A percentile compares a stretch with the other conserved stretches of the same genome.
phyloP scores from a whole-genome alignment of 1,140 invertebrate species.

The Venustaconcha ellipsiformis region DNA sequence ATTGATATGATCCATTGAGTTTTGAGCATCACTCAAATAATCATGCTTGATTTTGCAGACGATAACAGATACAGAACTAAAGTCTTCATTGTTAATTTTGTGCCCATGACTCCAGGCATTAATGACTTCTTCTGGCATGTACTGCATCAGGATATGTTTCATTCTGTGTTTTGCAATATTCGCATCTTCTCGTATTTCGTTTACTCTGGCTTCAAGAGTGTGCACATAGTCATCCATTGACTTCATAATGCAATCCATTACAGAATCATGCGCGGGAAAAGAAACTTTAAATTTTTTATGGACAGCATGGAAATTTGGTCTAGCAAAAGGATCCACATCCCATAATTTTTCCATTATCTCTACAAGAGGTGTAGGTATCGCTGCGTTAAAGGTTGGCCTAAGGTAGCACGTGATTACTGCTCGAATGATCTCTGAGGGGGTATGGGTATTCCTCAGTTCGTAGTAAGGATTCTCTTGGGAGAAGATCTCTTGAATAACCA shows the following conservation, averaged over 20 bases:
- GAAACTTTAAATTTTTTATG: conserved; percentile 22
- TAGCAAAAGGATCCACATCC: conserved; percentile 32
- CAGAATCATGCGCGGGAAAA: conserved; percentile 24
- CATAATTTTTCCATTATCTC: conserved; percentile 50
- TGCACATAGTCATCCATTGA: conserved; percentile 50
- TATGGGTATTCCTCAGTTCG: conserved; percentile 35
- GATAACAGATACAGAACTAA: neutral
- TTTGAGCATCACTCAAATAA: neutral
- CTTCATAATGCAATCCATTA: conserved; percentile 55
- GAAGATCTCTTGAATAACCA: conserved; percentile 53
- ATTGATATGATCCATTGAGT: no score
- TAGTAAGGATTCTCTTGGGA: conserved; percentile 45
- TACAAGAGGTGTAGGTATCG: conserved; percentile 32
- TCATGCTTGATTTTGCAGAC: neutral
- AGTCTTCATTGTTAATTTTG: neutral
- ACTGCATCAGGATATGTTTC: neutral
- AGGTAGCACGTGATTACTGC: conserved; percentile 38
- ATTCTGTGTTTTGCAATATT: neutral
- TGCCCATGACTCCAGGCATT: neutral
- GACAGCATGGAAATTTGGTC: conserved; percentile 42
- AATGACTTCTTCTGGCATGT: no score
- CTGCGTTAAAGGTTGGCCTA: conserved; percentile 32
- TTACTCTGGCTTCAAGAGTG: conserved; percentile 37
- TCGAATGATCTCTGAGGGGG: conserved; percentile 35
- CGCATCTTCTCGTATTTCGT: conserved; percentile 3